A percentile compares a stretch with the other conserved stretches of the same genome.
phyloP scores from a whole-genome alignment of 2,113 vertebrate species.

The Bubalus kerabau region DNA sequence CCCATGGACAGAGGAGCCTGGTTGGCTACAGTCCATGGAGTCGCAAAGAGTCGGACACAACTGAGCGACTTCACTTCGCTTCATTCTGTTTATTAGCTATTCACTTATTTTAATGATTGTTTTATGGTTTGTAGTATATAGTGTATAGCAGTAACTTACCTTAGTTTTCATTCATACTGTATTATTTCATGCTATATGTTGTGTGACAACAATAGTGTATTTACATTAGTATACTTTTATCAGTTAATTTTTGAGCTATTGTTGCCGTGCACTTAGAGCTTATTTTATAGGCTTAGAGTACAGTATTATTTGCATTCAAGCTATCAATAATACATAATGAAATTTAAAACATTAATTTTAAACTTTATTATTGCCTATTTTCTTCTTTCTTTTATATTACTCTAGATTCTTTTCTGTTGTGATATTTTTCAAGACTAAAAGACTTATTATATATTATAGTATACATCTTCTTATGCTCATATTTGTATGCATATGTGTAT shows the following conservation, averaged over 20 bases:
- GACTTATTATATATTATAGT: not conserved
- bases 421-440: not conserved
- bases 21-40: no score
- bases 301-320: not conserved
- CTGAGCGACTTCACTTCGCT: no score
- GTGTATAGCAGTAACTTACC: not conserved
- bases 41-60: no score
- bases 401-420: not conserved
- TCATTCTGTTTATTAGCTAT: not conserved
- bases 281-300: not conserved
- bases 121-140: not conserved
- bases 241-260: not conserved
- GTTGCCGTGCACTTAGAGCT: not conserved
- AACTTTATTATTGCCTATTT: not conserved
- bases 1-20: no score
- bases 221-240: not conserved
- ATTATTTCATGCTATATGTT: not conserved
- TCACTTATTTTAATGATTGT: not conserved
- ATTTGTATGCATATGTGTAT: not conserved
- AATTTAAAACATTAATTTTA: not conserved
- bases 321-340: not conserved
- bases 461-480: not conserved
- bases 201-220: not conserved
- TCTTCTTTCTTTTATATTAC: not conserved
- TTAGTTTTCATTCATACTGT: not conserved